Conservation (phyloP, 1,140 invertebrate genomes). For the Sycophila sp. region DNA sequence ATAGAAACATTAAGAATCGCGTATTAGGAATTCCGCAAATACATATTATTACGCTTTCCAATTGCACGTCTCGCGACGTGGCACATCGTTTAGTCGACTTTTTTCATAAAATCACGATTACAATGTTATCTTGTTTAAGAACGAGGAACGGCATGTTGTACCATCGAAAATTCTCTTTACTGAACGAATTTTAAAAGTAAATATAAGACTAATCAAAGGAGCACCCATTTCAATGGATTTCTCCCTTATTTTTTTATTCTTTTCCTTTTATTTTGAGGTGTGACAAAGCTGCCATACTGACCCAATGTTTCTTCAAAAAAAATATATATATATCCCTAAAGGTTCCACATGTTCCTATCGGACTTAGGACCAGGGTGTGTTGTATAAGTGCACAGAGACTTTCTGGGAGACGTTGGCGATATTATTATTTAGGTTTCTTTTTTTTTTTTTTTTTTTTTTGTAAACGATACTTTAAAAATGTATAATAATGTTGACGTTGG, state of each 20-base stretch:
- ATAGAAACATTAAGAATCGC: conserved; percentile 17
- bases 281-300: too few species aligned
- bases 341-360: background rate
- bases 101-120: conserved; percentile 1
- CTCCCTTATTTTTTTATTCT: too few species aligned
- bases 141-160: background rate
- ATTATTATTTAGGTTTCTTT: background rate
- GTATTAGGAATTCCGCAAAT: background rate
- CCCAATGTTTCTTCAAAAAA: too few species aligned
- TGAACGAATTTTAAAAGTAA: too few species aligned
- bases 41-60: background rate
- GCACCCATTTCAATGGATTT: too few species aligned
- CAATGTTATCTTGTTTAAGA: conserved; percentile 4
- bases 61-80: background rate
- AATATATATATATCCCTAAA: too few species aligned
- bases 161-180: too few species aligned
- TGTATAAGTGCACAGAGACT: background rate
- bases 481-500: background rate
- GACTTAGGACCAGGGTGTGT: conserved; percentile 10
- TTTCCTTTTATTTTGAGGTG: too few species aligned
- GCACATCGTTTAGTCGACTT: conserved; percentile 4
- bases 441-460: background rate
- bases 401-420: background rate
- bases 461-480: conserved; percentile 17
- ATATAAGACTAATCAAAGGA: too few species aligned